Evolutionary conservation across 1,140 invertebrate genomes (phyloP), one percentile per base, ranked within the genome.

Genomic region (Oncopeltus fasciatus): DNA sequence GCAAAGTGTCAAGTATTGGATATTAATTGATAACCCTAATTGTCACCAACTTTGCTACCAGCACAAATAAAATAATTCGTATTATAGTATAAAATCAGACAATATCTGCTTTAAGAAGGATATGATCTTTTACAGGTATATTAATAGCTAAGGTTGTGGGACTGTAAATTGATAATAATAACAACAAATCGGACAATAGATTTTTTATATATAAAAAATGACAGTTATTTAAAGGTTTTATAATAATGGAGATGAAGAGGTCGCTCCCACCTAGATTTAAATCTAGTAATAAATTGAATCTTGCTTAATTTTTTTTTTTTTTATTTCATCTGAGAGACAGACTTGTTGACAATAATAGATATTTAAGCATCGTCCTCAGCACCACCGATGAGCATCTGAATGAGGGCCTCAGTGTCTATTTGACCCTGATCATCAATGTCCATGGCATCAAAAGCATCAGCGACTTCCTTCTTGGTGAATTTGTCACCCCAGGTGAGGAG

Each of bases 401-500:
- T 68, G 27, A 95, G 86, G 72, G 85, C 85, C 64, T 77, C 79
- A 73, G 92, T 94, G 78, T 97, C 92, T 71, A 98, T 92, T 77
- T 86, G 86, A 72, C 92, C 90, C 69, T 88, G 88, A 72, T 89
- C 88, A 74, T 95, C 90, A 70, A 97, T 90, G 28, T 90, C 90
- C 80, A 95, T 91, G 75, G 94, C 89, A 75, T 95, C 93, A 76
- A 87, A 96, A 47, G 92, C 91, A 72, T 95, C 91, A 74, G 94
- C 88, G 69, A 93, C 86, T 77, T 98, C 94, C 72, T 91, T 86
- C 70, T 83, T 79, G 69, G 83, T 83, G 82, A 97, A 97, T 79
- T 95, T 97, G 73, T 98, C 94, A 69, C 95, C 94, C 83, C 88
- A 97, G 75, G 91, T 94, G 82, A 89, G 86, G 70, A 98, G 81